Evolutionary conservation across 1,140 invertebrate species (phyloP).

Genomic region (Melipona quadrifasciata): DNA sequence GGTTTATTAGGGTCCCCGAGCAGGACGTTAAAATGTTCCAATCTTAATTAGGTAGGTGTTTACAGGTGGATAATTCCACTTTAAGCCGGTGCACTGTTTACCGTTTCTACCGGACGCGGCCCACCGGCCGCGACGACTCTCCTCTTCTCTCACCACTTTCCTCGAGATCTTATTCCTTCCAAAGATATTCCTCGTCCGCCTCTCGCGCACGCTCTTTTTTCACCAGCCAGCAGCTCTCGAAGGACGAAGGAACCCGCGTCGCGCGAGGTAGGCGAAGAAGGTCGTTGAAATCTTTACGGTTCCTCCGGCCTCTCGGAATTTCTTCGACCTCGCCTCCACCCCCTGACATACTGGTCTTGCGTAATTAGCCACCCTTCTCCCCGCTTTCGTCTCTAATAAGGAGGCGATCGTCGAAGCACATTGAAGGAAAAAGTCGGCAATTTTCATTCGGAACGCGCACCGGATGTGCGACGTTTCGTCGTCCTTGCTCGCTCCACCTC

Average conservation of each 20-base stretch:
- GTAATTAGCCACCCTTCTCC: constrained; percentile 57
- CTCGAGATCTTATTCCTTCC: constrained; percentile 6
- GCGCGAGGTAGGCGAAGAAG: constrained; percentile 53
- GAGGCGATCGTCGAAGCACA: not conserved
- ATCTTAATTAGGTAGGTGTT: constrained; percentile 83
- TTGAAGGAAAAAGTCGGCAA: constrained; percentile 29
- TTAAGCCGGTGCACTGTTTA: constrained; percentile 59
- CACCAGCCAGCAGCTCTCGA: constrained; percentile 41
- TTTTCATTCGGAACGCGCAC: constrained; percentile 40
- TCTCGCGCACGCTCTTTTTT: not conserved
- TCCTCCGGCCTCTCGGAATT: constrained; percentile 65
- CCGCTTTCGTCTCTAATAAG: not conserved
- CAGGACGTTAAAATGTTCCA: constrained; percentile 81
- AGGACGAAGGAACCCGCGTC: constrained; percentile 39
- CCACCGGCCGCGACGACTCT: constrained; percentile 57
- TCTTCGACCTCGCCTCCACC: constrained; percentile 34
- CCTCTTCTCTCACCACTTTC: not conserved
- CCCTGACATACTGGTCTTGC: constrained; percentile 51
- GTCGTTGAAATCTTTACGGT: constrained; percentile 68
- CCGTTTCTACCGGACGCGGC: constrained; percentile 59
- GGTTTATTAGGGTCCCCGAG: constrained; percentile 78
- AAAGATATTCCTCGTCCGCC: constrained; percentile 39
- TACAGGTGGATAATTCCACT: constrained; percentile 78
- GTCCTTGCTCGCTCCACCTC: not conserved
- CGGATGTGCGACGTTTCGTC: constrained; percentile 6